Evolutionary conservation across 2,797 vertebrate genomes (phyloP), one percentile per base, ranked within the genome.

Genomic region (Sebastes aleutianus): DNA sequence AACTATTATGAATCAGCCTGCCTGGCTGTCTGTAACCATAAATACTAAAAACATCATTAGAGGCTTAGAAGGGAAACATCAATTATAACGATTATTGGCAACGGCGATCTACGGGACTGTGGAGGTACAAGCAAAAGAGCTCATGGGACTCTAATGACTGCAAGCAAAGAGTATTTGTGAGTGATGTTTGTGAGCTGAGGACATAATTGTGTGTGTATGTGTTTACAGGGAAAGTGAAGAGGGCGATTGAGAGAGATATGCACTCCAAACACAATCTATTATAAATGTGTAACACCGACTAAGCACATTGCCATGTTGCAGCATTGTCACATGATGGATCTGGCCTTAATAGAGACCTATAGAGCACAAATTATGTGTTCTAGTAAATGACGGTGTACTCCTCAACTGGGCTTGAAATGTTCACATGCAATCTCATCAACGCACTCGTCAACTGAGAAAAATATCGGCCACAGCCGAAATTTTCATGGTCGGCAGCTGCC

Each of bases 31-130:
- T 86, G 80, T 76, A 82, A 86, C 86, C 90, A 92, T 94, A 92
- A 92, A 95, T 93, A 93, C 76, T 90, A 85, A 93, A 93, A 91
- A 88, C 91, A 93, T 92, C 91, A 92, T 93, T 90, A 90, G 81
- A 89, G 63, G 81, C 87, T 89, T 59, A 75, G 85, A 84, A 89
- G 82, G 82, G 85, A 92, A 87, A 91, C 92, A 93, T 94, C 89
- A 93, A 90, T 92, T 92, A 92, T 91, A 85, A 91, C 59, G 77
- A 92, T 94, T 92, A 94, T 93, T 94, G 93, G 84, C 86, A 79
- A 76, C 36, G 70, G 75, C 86, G 84, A 90, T 87, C 81, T 80
- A 56, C 61, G 13, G 79, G 86, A 86, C 64, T 63, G 79, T 82
- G 73, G 76, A 74, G 68, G 85, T 78, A 85, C 80, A 79, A 84